A percentile compares a stretch with the other conserved stretches of the same genome.
Conservation (phyloP, 2,888 invertebrate genomes). For the Cerastis rubricosa region DNA sequence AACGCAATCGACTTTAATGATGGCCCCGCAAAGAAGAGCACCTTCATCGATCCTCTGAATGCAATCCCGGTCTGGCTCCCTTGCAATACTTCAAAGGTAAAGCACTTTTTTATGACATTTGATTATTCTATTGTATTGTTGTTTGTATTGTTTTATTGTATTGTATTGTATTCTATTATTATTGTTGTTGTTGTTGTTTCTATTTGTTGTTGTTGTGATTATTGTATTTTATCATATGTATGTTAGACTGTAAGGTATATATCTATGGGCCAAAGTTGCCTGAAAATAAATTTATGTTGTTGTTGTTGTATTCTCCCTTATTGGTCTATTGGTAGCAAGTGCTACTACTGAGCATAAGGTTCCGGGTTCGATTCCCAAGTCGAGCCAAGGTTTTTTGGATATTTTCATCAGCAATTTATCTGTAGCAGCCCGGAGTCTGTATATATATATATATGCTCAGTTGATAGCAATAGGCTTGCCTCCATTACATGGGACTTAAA, state of each 20-base stretch:
- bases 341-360: not conserved
- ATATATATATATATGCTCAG: not conserved
- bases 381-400: not conserved
- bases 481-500: not conserved
- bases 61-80: constrained; percentile 61
- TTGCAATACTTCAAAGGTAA: constrained; percentile 49
- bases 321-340: not conserved
- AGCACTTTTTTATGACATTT: not conserved
- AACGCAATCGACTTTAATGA: constrained; percentile 60
- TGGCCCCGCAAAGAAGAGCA: constrained; percentile 59
- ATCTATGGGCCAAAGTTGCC: too few species aligned
- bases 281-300: too few species aligned
- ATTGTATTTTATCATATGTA: too few species aligned
- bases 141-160: too few species aligned
- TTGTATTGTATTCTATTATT: too few species aligned
- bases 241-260: too few species aligned
- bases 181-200: too few species aligned
- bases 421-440: not conserved
- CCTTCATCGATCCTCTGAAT: constrained; percentile 66
- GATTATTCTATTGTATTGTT: too few species aligned
- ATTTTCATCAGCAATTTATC: not conserved
- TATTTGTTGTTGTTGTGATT: too few species aligned
- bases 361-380: not conserved
- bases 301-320: too few species aligned
- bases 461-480: not conserved